phyloP scores from a whole-genome alignment of 2,888 invertebrate species.

The Ormyrus thymus region DNA sequence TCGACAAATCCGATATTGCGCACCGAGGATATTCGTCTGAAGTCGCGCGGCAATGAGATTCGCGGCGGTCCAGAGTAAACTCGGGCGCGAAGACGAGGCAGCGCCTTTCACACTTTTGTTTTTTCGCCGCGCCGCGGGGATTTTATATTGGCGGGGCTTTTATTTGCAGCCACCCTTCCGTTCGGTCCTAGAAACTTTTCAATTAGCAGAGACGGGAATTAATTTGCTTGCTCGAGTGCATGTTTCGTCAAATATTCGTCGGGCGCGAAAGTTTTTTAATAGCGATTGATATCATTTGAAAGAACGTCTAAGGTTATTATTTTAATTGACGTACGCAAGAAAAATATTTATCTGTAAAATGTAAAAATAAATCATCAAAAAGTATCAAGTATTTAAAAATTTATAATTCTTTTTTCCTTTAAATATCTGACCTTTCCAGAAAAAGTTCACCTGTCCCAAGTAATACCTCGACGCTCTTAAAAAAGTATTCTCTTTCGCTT shows the following conservation, averaged over 20 bases:
- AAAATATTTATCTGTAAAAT: no score
- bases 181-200: slow-evolving; percentile 44
- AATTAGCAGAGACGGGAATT: slow-evolving; percentile 41
- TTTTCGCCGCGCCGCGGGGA: slow-evolving; percentile 11
- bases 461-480: background rate
- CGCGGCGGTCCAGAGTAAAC: slow-evolving; percentile 35
- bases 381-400: no score
- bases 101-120: slow-evolving; percentile 21
- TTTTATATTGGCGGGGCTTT: slow-evolving; percentile 41
- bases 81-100: slow-evolving; percentile 2
- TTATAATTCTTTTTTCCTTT: no score
- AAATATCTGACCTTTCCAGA: no score
- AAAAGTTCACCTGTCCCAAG: no score
- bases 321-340: no score
- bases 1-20: slow-evolving; percentile 73
- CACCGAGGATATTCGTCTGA: slow-evolving; percentile 56
- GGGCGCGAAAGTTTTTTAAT: no score
- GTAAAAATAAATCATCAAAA: no score
- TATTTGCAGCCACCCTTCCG: slow-evolving; percentile 6
- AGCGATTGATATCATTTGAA: no score
- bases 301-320: no score
- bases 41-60: slow-evolving; percentile 52
- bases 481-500: background rate
- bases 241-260: slow-evolving; percentile 5
- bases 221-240: slow-evolving; percentile 29